Percentiles rank a stretch among this genome's conserved stretches.
Evolutionary conservation across 1,140 invertebrate species (phyloP).

Genomic region (Drosophila triauraria): DNA sequence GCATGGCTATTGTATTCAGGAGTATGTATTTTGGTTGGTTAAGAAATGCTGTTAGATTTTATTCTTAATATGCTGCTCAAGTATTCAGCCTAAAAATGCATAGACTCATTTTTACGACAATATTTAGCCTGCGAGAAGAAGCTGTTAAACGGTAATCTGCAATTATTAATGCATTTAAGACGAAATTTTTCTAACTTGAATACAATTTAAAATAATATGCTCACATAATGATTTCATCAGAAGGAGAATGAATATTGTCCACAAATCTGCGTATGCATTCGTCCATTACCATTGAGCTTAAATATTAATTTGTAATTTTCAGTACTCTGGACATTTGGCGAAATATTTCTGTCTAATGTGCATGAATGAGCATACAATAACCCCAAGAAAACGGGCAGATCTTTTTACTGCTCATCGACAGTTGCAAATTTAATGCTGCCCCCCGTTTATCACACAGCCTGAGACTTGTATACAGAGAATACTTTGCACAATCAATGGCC

Average conservation of each 20-base stretch:
- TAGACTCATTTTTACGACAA: too few species aligned
- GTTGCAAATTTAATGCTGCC: slow-evolving; percentile 73
- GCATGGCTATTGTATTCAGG: too few species aligned
- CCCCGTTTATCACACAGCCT: slow-evolving; percentile 7
- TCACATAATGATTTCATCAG: too few species aligned
- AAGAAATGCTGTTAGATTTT: too few species aligned
- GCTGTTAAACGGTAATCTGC: too few species aligned
- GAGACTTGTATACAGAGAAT: slow-evolving; percentile 34
- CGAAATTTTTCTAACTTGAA: too few species aligned
- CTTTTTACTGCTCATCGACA: slow-evolving; percentile 62
- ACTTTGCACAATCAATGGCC: slow-evolving; percentile 64
- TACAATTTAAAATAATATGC: too few species aligned
- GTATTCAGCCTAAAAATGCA: too few species aligned
- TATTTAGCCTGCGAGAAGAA: too few species aligned
- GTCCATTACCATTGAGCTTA: slow-evolving; percentile 17
- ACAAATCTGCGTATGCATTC: slow-evolving; percentile 4
- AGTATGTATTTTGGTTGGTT: too few species aligned
- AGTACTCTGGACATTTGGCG: slow-evolving; percentile 53
- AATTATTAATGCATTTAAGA: too few species aligned
- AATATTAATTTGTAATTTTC: slow-evolving; percentile 53
- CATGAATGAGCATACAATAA: slow-evolving; percentile 55
- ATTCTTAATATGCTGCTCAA: too few species aligned
- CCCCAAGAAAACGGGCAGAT: slow-evolving; percentile 36
- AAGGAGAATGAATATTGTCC: not conserved
- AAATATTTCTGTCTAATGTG: slow-evolving; percentile 66